Conservation (phyloP, 1,140 invertebrate species). For the Archegozetes longisetosus region DNA sequence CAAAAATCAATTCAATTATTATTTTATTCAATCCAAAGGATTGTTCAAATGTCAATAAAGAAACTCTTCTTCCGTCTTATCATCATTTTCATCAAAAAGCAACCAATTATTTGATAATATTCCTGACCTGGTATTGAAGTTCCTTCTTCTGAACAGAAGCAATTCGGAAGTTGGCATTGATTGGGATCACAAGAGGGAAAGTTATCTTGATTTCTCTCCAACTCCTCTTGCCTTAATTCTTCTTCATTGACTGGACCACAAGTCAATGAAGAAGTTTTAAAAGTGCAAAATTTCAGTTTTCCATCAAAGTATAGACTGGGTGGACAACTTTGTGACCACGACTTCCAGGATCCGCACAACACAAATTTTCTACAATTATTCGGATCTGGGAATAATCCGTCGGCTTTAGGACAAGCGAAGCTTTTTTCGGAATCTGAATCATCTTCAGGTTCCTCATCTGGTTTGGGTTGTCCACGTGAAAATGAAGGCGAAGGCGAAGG, state of each 20-base stretch:
- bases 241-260: constrained; percentile 53
- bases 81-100: no score
- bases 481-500: not conserved
- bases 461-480: not conserved
- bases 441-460: constrained; percentile 14
- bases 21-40: no score
- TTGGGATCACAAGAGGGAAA: constrained; percentile 47
- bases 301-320: constrained; percentile 78
- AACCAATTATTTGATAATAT: no score
- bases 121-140: constrained; percentile 67
- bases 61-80: no score
- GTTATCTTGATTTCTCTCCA: constrained; percentile 13
- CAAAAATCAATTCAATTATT: no score
- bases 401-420: constrained; percentile 50
- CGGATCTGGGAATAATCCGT: constrained; percentile 76
- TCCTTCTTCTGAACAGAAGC: constrained; percentile 81
- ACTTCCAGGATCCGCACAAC: constrained; percentile 13
- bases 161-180: constrained; percentile 67
- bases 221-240: constrained; percentile 5
- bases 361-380: constrained; percentile 31
- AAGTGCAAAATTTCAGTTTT: constrained; percentile 73
- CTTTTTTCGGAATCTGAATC: constrained; percentile 5
- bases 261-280: constrained; percentile 63
- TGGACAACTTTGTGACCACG: constrained; percentile 40
- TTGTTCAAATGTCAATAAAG: no score